Percentiles rank a stretch among this genome's conserved stretches.
Conservation (phyloP, 2,113 vertebrate genomes). For the Plestiodon gilberti region DNA sequence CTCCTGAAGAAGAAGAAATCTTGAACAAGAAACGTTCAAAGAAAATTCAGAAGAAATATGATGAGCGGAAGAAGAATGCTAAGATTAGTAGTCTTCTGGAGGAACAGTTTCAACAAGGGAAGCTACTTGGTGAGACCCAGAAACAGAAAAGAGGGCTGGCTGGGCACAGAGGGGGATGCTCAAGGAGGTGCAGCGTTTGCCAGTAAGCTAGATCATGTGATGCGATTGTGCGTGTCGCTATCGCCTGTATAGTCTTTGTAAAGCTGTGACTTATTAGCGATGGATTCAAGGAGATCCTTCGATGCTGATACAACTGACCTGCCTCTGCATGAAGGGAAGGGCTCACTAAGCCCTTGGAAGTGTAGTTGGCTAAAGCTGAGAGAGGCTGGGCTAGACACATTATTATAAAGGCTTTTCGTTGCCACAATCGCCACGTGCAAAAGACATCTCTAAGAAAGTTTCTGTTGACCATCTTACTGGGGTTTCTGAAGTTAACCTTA, state of each 20-base stretch:
- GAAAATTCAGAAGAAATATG: constrained; percentile 96
- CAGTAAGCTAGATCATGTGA: neutral
- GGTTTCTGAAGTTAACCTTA: constrained; percentile 62
- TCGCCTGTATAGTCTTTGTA: neutral
- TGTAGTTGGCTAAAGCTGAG: neutral
- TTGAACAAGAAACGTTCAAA: constrained; percentile 98
- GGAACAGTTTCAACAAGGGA: constrained; percentile 97
- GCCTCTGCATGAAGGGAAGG: neutral
- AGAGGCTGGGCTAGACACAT: neutral
- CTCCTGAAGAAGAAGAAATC: constrained; percentile 95
- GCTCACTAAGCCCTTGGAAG: neutral
- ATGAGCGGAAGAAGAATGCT: constrained; percentile 91
- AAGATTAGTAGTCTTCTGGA: constrained; percentile 94
- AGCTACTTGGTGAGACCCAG: constrained; percentile 90
- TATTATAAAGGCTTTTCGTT: neutral
- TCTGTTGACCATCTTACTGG: neutral
- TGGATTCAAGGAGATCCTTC: neutral
- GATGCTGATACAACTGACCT: neutral
- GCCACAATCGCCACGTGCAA: neutral
- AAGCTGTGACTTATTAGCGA: neutral
- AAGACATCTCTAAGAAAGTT: neutral
- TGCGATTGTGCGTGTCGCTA: neutral
- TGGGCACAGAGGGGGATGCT: neutral
- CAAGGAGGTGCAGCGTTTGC: fast-evolving
- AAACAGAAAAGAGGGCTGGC: neutral